Evolutionary conservation across 1,140 invertebrate species (phyloP), one percentile per base, ranked within the genome.

Genomic region (Druon quercuslanigerum): DNA sequence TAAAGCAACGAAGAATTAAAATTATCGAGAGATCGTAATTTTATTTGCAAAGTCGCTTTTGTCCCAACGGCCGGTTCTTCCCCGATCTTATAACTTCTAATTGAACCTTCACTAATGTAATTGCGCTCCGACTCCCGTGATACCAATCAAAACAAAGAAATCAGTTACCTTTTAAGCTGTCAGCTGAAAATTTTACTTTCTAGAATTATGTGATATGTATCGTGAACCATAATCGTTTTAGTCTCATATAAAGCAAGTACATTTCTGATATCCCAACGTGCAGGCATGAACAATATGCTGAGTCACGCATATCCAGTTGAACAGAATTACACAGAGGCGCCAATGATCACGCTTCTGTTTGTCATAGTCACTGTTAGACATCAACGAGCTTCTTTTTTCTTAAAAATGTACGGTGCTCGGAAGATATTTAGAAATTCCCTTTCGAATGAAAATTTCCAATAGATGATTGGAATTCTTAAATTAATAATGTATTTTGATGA

Each of bases 61-160:
- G 25, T 3, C 3, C 3, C 25, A 25, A 25, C 25, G 25, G 25
- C 25, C 25, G 25, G 25, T 25, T 25, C 3, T 25, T 3, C 25
- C 25, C 25, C 25, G 25, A 25, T 25, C 25, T 25, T n/a, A n/a
- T n/a, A n/a, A 25, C 25, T 3, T 25, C 3, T 25, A 2, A 25
- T 2, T 25, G 25, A 3, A 25, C 1, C 25, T 25, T 25, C 1
- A 25, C 25, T 25, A 25, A 25, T 1, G 1, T 25, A 25, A 25
- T 25, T 3, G 25, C 25, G 25, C 20, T 70, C 16, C 20, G 40
- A 16, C 1, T 3, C 4, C n/a, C 52, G 72, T 70, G 84, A 77
- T 79, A 80, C 73, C 78, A 72, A 80, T 78, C 76, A 79, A 81
- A 85, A 79, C 77, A 83, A 73, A 78, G 50, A 79, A 83, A 76